Evolutionary conservation across 2,888 invertebrate genomes (phyloP), one percentile per base, ranked within the genome.

Genomic region (Heliothis peltigera): DNA sequence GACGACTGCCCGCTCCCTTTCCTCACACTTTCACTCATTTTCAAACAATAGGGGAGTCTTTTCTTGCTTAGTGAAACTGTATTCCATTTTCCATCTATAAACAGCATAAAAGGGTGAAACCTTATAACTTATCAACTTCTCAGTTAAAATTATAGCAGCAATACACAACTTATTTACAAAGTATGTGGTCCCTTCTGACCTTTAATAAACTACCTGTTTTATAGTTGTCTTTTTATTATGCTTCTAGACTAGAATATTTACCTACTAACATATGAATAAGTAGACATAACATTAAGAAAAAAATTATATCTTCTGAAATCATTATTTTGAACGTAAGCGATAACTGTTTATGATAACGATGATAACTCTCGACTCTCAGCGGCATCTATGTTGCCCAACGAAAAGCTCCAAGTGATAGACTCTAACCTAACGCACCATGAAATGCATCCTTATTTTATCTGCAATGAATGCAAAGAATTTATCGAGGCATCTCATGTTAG

Each of bases 1-100:
- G 75, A 90, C 88, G 75, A 90, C 88, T 86, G 83, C 84, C 80
- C 74, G 78, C 84, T 86, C 84, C 82, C 82, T 83, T 83, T 83
- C 81, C 80, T 78, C 78, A 71, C 82, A 89, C 87, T 87, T 90
- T 89, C 87, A 82, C 87, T 87, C 77, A 62, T 47, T 57, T 61
- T 73, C 67, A 63, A 75, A 66, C 63, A 62, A 59, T 43, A 39
- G 21, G 22, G 48, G n/a, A 49, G 49, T 63, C 60, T 52, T 49
- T 57, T 43, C 66, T 64, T 55, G 46, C 47, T 70, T 58, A 57
- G 61, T 18, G 55, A 61, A 70, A 54, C 8, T 28, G 10, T 28
- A 8, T 28, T 22, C 22, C 22, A 22, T 28, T 28, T 10, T 10
- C 10, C 8, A 7, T 8, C 10, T 28, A 7, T 28, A 28, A 28